A percentile compares a stretch with the other conserved stretches of the same genome.
These are phyloP conservation scores for Drosophila eugracilis DNA, from an alignment of 1,140 invertebrate species.

Conservation along the genomic window DNA sequence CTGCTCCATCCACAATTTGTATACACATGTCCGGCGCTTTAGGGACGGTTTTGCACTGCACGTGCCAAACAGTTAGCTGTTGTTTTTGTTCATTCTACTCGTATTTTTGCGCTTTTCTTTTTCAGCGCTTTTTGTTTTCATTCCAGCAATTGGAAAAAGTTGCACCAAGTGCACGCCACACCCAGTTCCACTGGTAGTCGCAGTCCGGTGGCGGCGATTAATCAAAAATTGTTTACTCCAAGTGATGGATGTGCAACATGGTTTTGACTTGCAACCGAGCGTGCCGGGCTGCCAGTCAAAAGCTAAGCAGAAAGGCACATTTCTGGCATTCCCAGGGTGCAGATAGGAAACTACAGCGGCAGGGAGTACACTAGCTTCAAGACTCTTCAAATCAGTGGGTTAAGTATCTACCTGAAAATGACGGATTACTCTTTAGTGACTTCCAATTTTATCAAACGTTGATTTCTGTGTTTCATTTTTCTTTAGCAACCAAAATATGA, in stretches of 20 bases:
- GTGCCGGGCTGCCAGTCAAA: slow-evolving; percentile 43
- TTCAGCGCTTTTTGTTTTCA: slow-evolving; percentile 22
- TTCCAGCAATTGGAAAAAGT: slow-evolving; percentile 76
- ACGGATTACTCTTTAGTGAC: no score
- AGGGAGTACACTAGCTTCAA: not conserved
- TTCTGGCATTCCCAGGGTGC: slow-evolving; percentile 33
- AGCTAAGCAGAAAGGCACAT: slow-evolving; percentile 62
- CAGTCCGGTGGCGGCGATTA: slow-evolving; percentile 65
- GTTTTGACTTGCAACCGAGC: slow-evolving; percentile 71
- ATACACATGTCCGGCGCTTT: slow-evolving; percentile 53
- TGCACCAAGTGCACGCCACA: slow-evolving; percentile 62
- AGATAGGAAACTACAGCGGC: slow-evolving; percentile 6
- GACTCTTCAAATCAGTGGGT: not conserved
- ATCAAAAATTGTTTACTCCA: slow-evolving; percentile 83
- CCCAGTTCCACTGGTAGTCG: slow-evolving; percentile 26
- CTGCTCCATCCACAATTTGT: slow-evolving; percentile 71
- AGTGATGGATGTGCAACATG: slow-evolving; percentile 82
- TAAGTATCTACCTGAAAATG: not conserved
- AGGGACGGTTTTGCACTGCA: slow-evolving; percentile 47
- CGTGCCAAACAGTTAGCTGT: slow-evolving; percentile 62
- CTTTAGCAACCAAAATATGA: no score
- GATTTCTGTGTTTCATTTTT: no score
- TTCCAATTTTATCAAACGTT: no score
- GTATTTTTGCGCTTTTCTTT: not conserved
- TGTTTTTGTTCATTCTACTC: not conserved